These are phyloP conservation scores for Tapirus indicus DNA, from an alignment of 2,797 vertebrate species.

Conservation along the genomic window DNA sequence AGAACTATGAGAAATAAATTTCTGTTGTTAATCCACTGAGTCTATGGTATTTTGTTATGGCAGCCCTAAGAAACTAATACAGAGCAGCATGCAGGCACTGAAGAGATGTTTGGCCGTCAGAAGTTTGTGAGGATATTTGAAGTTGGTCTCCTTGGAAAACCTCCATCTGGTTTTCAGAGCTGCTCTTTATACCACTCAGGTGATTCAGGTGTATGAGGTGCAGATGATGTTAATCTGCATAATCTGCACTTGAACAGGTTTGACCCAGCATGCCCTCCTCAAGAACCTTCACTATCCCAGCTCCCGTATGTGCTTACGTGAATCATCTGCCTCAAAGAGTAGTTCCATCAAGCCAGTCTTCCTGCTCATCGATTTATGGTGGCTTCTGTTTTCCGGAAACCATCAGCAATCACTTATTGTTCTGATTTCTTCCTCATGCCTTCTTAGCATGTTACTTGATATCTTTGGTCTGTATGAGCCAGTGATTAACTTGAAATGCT, in stretches of 20 bases:
- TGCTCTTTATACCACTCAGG: background rate
- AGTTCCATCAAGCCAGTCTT: background rate
- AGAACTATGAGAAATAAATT: background rate
- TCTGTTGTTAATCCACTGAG: background rate
- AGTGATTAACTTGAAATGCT: background rate
- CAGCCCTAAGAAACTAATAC: background rate
- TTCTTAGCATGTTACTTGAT: slow-evolving; percentile 14
- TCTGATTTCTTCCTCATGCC: background rate
- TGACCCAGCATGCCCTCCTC: background rate
- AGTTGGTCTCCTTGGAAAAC: background rate
- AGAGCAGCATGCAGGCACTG: background rate
- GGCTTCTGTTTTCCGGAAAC: background rate
- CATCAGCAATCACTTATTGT: background rate
- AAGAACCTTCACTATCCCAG: background rate
- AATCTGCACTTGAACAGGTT: background rate
- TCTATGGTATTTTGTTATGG: background rate
- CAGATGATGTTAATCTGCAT: background rate
- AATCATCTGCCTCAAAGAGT: background rate
- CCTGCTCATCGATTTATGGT: background rate
- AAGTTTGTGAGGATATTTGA: background rate
- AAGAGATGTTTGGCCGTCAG: background rate
- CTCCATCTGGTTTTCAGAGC: background rate
- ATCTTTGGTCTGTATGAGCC: background rate
- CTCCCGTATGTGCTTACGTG: background rate
- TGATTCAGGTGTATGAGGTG: background rate